A percentile compares a stretch with the other conserved stretches of the same genome.
Conservation (phyloP, 2,113 vertebrate species). For the Brachyhypopomus occidentalis region DNA sequence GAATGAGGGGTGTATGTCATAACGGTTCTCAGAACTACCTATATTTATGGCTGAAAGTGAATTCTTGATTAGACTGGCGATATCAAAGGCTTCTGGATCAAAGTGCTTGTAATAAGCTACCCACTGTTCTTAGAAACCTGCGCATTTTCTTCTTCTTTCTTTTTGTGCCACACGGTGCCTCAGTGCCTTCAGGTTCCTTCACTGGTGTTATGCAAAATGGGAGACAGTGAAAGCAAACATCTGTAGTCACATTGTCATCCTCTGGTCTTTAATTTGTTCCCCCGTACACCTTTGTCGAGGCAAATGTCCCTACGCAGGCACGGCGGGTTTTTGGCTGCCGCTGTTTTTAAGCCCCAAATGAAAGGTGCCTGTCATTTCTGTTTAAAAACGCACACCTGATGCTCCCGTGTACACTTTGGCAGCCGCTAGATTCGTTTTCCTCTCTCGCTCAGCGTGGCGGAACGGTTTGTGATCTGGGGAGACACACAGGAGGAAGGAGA, state of each 20-base stretch:
- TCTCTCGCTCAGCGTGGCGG: conserved; percentile 11
- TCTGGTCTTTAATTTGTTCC: conserved; percentile 91
- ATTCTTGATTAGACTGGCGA: conserved; percentile 99
- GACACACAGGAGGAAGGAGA: conserved; percentile 2
- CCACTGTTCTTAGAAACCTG: conserved; percentile 87
- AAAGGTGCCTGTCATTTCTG: conserved; percentile 61
- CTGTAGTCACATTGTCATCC: conserved; percentile 89
- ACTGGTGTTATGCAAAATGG: conserved; percentile 78
- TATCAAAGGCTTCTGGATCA: conserved; percentile 99
- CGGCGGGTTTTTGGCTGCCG: conserved; percentile 62
- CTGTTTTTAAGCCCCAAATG: conserved; percentile 60
- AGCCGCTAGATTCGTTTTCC: conserved; percentile 41
- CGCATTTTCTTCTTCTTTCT: conserved; percentile 78
- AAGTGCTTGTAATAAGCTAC: conserved; percentile 99
- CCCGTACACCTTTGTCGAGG: conserved; percentile 84
- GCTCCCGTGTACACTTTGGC: conserved; percentile 36
- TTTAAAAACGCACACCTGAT: conserved; percentile 47
- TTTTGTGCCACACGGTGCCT: background rate
- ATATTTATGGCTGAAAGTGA: conserved; percentile 99
- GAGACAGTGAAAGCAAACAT: conserved; percentile 90
- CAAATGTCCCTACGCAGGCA: conserved; percentile 72
- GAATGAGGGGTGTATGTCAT: conserved; percentile 87
- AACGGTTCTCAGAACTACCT: conserved; percentile 99
- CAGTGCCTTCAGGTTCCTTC: conserved; percentile 83
- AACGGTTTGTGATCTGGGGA: conserved; percentile 37